Percentiles rank a stretch among this genome's conserved stretches.
Evolutionary conservation across 2,113 vertebrate genomes (phyloP).

Genomic region (Rhadina sibilatrix): DNA sequence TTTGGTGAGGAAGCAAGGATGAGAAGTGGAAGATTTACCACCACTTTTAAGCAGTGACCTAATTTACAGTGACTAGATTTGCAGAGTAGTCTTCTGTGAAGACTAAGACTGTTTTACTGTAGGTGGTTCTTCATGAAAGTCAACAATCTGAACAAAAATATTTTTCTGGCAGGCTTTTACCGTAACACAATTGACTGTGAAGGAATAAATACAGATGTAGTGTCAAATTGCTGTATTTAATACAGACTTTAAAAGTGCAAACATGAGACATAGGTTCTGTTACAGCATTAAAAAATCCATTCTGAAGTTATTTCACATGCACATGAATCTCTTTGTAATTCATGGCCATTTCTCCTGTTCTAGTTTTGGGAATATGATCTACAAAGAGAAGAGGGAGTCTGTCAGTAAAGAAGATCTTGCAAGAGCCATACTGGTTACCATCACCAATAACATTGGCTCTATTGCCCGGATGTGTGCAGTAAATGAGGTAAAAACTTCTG

Average conservation of each 20-base stretch:
- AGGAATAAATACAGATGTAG: neutral
- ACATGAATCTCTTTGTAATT: neutral
- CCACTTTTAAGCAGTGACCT: neutral
- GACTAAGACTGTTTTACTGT: neutral
- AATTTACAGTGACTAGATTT: neutral
- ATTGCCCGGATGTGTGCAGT: constrained; percentile 83
- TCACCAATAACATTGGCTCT: constrained; percentile 83
- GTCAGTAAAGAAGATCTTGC: constrained; percentile 84
- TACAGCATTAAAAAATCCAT: neutral
- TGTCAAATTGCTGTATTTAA: neutral
- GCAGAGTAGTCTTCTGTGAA: neutral
- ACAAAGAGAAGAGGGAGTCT: constrained; percentile 81
- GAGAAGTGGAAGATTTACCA: neutral
- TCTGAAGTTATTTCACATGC: neutral
- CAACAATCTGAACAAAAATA: neutral
- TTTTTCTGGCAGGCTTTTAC: neutral
- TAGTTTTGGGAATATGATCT: constrained; percentile 86
- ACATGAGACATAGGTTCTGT: neutral
- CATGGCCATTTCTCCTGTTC: neutral
- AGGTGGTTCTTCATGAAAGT: neutral
- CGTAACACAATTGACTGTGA: neutral
- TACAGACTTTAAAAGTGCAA: neutral
- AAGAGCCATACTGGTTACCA: constrained; percentile 81
- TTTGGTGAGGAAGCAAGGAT: neutral
- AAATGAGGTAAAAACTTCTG: constrained; percentile 76